phyloP scores from a whole-genome alignment of 2,113 vertebrate genomes.

The Proterorhinus semilunaris region DNA sequence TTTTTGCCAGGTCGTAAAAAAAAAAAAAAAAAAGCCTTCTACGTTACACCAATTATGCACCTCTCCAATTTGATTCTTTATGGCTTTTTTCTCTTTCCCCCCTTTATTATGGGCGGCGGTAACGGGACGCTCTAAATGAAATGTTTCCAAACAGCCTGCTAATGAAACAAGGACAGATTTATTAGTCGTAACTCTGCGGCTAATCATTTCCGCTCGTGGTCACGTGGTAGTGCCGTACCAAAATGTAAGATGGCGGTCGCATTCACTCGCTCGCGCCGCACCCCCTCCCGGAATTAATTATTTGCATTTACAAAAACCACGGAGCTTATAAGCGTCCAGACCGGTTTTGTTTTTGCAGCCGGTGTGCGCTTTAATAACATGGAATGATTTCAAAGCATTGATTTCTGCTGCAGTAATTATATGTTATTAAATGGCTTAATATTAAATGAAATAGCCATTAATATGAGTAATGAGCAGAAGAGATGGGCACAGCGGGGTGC shows the following conservation, averaged over 20 bases:
- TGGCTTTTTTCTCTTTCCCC: background rate
- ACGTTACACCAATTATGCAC: conserved; percentile 45
- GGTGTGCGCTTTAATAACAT: conserved; percentile 31
- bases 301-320: conserved; percentile 29
- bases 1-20: conserved; percentile 45
- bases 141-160: conserved; percentile 70
- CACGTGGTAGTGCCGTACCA: conserved; percentile 50
- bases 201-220: conserved; percentile 71
- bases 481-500: conserved; percentile 51
- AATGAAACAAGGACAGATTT: conserved; percentile 75
- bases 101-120: conserved; percentile 56
- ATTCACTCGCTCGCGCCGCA: conserved; percentile 7
- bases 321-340: conserved; percentile 23
- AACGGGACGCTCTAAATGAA: conserved; percentile 63
- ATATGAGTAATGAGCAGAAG: conserved; percentile 58
- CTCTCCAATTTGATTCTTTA: conserved; percentile 1
- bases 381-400: conserved; percentile 63
- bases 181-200: conserved; percentile 68
- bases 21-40: conserved; percentile 19
- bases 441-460: conserved; percentile 68
- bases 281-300: conserved; percentile 44
- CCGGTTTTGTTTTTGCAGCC: conserved; percentile 29
- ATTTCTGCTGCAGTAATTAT: conserved; percentile 69
- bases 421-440: conserved; percentile 68
- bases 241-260: conserved; percentile 18